phyloP scores from a whole-genome alignment of 92 coral and sea anemone genomes.

The Desmophyllum pertusum region DNA sequence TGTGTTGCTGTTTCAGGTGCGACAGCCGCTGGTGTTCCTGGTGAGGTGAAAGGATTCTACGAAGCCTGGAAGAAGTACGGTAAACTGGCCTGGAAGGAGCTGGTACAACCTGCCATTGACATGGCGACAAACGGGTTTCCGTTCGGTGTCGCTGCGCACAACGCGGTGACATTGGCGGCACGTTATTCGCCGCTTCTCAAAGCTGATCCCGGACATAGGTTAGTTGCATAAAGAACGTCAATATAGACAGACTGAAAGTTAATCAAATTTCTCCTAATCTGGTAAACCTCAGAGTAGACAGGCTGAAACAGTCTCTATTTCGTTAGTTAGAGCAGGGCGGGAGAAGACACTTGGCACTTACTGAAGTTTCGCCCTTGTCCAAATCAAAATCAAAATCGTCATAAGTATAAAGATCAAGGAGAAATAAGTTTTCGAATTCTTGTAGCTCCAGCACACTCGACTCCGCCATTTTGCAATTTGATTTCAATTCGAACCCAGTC shows the following conservation, averaged over 20 bases:
- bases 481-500: no score
- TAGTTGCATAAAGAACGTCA: neutral
- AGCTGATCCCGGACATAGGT: conserved; percentile 45
- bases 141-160: conserved; percentile 54
- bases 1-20: conserved; percentile 35
- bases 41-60: conserved; percentile 68
- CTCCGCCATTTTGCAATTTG: no score
- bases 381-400: no score
- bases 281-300: no score
- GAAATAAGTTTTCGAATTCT: no score
- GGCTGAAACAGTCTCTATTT: no score
- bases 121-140: conserved; percentile 70
- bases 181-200: neutral
- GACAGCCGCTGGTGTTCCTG: conserved; percentile 67
- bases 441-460: no score
- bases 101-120: conserved; percentile 69
- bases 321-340: no score
- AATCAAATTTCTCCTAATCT: no score
- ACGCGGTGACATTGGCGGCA: conserved; percentile 15
- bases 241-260: neutral
- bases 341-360: no score
- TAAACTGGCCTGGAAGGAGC: conserved; percentile 64
- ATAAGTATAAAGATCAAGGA: no score
- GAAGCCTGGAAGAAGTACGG: conserved; percentile 70
- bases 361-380: no score